A percentile compares a stretch with the other conserved stretches of the same genome.
These are phyloP conservation scores for Ectropis crepuscularia DNA, from an alignment of 2,888 invertebrate species.

Conservation along the genomic window DNA sequence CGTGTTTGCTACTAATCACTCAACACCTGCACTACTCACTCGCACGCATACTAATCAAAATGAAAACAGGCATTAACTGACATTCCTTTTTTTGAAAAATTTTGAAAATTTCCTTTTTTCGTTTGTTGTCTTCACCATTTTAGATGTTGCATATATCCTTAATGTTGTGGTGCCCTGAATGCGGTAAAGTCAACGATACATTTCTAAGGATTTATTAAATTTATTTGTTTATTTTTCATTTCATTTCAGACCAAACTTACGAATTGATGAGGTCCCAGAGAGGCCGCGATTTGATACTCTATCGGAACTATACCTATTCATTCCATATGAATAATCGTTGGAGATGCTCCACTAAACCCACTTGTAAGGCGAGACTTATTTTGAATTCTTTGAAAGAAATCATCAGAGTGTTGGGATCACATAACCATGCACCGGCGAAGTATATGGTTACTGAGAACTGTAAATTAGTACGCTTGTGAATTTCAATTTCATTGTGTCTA, in stretches of 20 bases:
- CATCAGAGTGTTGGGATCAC: neutral
- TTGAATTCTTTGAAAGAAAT: constrained; percentile 4
- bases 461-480: neutral
- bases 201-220: too few species aligned
- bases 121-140: too few species aligned
- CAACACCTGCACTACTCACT: too few species aligned
- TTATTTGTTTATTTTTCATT: neutral
- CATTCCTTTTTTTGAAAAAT: too few species aligned
- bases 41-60: too few species aligned
- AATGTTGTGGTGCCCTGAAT: too few species aligned
- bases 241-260: neutral
- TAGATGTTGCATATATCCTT: too few species aligned
- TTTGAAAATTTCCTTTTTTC: too few species aligned
- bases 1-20: too few species aligned
- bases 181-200: too few species aligned
- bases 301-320: constrained; percentile 11
- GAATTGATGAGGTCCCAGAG: neutral
- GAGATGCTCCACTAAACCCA: constrained; percentile 8
- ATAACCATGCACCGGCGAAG: constrained; percentile 13
- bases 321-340: neutral
- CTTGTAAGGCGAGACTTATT: constrained; percentile 15
- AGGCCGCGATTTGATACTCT: constrained; percentile 6
- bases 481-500: too few species aligned
- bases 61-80: too few species aligned
- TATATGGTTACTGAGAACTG: neutral